These are phyloP conservation scores for Pao palembangensis DNA, from an alignment of 2,113 vertebrate genomes.

Conservation along the genomic window DNA sequence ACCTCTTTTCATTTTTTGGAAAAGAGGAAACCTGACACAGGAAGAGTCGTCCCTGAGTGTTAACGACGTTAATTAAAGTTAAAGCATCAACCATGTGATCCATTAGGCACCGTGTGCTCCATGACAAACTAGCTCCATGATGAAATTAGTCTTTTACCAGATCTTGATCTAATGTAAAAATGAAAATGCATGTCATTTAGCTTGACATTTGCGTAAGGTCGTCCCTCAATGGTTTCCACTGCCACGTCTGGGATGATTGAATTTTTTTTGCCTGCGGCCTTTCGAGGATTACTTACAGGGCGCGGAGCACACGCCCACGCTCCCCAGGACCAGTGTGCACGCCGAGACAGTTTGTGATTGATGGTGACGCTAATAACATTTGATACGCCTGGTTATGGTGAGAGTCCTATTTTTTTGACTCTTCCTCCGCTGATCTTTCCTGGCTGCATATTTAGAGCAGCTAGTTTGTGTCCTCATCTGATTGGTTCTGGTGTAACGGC, in stretches of 20 bases:
- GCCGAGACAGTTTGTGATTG: neutral
- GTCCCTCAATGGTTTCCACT: slow-evolving; percentile 51
- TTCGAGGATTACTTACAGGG: slow-evolving; percentile 45
- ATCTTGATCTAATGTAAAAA: slow-evolving; percentile 53
- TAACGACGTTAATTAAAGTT: no score
- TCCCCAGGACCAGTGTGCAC: slow-evolving; percentile 1
- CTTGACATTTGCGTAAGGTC: slow-evolving; percentile 63
- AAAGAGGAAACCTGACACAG: no score
- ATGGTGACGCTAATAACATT: slow-evolving; percentile 24
- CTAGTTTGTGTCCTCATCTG: no score
- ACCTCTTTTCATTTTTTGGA: no score
- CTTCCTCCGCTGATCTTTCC: neutral
- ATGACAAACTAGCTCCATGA: slow-evolving; percentile 40
- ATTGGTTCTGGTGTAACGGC: no score
- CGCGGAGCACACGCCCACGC: slow-evolving; percentile 15
- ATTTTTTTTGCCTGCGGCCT: slow-evolving; percentile 54
- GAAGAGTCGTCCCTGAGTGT: no score
- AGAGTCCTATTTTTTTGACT: neutral
- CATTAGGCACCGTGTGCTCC: slow-evolving; percentile 3
- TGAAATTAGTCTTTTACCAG: slow-evolving; percentile 35
- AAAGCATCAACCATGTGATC: neutral
- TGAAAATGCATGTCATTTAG: slow-evolving; percentile 55
- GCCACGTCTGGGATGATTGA: slow-evolving; percentile 56
- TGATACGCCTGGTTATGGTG: slow-evolving; percentile 10
- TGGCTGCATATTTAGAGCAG: neutral